A percentile compares a stretch with the other conserved stretches of the same genome.
phyloP scores from a whole-genome alignment of 2,113 vertebrate genomes.

The Phrynosoma blainvillii region DNA sequence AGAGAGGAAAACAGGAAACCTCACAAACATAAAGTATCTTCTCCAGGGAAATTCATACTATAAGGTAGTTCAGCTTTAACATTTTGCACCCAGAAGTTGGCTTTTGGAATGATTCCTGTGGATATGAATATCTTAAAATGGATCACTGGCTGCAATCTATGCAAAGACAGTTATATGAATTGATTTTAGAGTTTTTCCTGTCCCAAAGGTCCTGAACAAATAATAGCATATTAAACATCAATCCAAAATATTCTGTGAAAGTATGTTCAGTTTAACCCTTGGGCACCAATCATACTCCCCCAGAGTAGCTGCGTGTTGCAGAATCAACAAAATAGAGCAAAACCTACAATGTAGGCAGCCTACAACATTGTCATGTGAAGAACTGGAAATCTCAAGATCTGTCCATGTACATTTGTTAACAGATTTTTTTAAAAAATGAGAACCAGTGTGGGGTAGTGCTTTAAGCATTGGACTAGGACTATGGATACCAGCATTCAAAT shows the following conservation, averaged over 20 bases:
- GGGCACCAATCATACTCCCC: too few species aligned
- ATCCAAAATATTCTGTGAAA: background rate
- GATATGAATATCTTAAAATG: background rate
- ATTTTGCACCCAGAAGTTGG: background rate
- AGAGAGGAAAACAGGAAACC: background rate
- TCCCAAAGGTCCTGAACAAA: background rate
- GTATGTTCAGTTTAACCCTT: background rate
- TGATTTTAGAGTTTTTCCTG: background rate
- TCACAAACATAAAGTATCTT: background rate
- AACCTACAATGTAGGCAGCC: background rate
- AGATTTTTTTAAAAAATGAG: too few species aligned
- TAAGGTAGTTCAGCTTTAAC: background rate
- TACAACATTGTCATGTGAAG: too few species aligned
- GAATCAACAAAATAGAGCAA: background rate
- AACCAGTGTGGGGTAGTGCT: too few species aligned
- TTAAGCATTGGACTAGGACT: too few species aligned
- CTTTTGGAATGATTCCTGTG: background rate
- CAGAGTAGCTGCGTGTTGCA: background rate
- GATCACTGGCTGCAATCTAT: background rate
- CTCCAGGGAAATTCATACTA: background rate
- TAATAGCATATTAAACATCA: background rate
- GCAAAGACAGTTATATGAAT: background rate
- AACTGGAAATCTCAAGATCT: too few species aligned
- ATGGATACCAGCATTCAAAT: too few species aligned
- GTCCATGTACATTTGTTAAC: too few species aligned